These are phyloP conservation scores for Limnephilus rhombicus DNA, from an alignment of 2,888 invertebrate genomes.

Conservation along the genomic window DNA sequence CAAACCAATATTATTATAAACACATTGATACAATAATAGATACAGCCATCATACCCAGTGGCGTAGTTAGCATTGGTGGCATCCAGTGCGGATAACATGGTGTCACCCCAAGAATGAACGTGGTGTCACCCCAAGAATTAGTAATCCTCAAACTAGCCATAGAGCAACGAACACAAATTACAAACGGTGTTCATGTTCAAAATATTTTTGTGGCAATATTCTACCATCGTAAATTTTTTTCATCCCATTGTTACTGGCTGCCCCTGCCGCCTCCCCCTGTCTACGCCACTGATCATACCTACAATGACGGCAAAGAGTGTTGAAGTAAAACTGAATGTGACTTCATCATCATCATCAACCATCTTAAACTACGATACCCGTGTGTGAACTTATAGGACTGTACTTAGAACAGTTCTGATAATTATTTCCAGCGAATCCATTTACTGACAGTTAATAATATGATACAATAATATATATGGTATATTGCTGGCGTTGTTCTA, in stretches of 20 bases:
- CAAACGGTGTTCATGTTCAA: too few species aligned
- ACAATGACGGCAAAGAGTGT: conserved; percentile 30
- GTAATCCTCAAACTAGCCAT: too few species aligned
- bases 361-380: conserved; percentile 40
- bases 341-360: background rate
- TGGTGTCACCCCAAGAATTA: too few species aligned
- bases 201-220: too few species aligned
- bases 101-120: too few species aligned
- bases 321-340: conserved; percentile 5
- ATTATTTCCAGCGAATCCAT: conserved; percentile 28
- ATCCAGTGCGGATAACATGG: too few species aligned
- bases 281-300: background rate
- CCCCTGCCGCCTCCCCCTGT: too few species aligned
- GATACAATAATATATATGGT: conserved; percentile 22
- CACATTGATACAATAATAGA: conserved; percentile 24
- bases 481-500: background rate
- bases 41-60: conserved; percentile 30
- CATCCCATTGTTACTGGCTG: too few species aligned
- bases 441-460: conserved; percentile 31
- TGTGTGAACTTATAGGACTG: conserved; percentile 48
- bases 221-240: too few species aligned
- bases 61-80: too few species aligned
- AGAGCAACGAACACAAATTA: too few species aligned
- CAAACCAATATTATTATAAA: conserved; percentile 16
- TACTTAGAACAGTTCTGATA: conserved; percentile 44